Evolutionary conservation across 2,113 vertebrate species (phyloP).

Genomic region (Melierax canorus): DNA sequence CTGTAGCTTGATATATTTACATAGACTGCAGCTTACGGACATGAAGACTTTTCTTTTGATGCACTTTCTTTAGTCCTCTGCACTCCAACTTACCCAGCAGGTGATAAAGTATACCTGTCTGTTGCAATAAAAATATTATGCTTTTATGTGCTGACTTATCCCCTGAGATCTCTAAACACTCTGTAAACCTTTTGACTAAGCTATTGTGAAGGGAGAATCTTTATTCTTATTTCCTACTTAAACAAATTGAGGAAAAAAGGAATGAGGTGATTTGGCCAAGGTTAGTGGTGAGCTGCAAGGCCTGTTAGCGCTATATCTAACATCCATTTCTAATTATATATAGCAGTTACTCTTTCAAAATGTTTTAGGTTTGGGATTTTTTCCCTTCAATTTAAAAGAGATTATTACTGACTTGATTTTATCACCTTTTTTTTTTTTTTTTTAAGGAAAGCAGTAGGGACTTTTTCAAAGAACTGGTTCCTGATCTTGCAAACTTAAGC

Average conservation of each 20-base stretch:
- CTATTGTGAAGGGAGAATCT: neutral
- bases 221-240: neutral
- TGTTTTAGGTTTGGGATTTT: neutral
- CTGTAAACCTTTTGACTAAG: neutral
- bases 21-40: neutral
- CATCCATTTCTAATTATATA: neutral
- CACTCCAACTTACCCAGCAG: neutral
- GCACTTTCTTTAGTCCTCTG: neutral
- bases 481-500: neutral
- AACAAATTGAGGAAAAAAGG: neutral
- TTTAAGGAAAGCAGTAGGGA: neutral
- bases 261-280: neutral
- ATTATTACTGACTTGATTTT: neutral
- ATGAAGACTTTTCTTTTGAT: neutral
- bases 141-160: neutral
- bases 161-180: neutral
- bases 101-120: neutral
- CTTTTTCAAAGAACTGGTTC: neutral
- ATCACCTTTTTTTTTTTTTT: neutral
- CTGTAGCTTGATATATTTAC: slow-evolving; percentile 37
- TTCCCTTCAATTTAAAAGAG: neutral
- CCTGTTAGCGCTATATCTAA: neutral
- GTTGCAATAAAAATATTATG: neutral
- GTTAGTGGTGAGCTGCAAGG: neutral
- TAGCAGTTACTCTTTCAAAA: neutral